Evolutionary conservation across 2,888 invertebrate genomes (phyloP), one percentile per base, ranked within the genome.

Genomic region (Amphipyra tragopoginis): DNA sequence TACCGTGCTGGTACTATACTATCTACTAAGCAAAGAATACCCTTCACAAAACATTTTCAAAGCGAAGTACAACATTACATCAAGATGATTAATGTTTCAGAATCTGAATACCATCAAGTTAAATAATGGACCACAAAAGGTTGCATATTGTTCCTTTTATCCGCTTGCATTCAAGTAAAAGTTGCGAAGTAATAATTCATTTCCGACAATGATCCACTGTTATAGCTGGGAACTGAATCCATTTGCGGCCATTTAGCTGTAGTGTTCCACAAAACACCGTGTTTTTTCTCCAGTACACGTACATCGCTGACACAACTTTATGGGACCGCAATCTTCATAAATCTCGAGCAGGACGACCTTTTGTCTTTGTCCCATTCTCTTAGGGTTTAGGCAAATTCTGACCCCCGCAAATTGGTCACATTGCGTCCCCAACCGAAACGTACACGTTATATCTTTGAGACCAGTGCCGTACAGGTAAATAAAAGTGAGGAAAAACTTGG

Each of bases 331-430:
- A 92, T 92, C 90, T 91, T 88, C 88, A 91, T 92, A 92, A 92
- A 92, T 92, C 91, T 90, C 85, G 76, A 77, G 83, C 82, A 83
- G 81, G 82, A 82, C 89, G 90, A 90, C 90, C 90, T 91, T 91
- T 91, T 91, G 90, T 91, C 91, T 90, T 84, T 88, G 90, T 90
- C 84, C 84, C 85, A 79, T 86, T 86, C 84, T 85, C 84, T 86
- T 82, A 85, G 84, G 88, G 86, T 85, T 92, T 90, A 90, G 87
- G 90, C 86, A 92, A 92, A 91, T 91, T 90, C 86, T 85, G 87
- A 89, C 87, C 87, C 85, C 86, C 85, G 83, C 89, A 91, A 91
- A 91, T 92, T 91, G 91, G 85, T 83, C 80, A 84, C 83, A 82
- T 79, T 72, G 81, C 74, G 78, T 75, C 80, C 79, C 73, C 73